Base-by-base conservation (phyloP, 2,113 vertebrate species). In the Mus pahari region DNA sequence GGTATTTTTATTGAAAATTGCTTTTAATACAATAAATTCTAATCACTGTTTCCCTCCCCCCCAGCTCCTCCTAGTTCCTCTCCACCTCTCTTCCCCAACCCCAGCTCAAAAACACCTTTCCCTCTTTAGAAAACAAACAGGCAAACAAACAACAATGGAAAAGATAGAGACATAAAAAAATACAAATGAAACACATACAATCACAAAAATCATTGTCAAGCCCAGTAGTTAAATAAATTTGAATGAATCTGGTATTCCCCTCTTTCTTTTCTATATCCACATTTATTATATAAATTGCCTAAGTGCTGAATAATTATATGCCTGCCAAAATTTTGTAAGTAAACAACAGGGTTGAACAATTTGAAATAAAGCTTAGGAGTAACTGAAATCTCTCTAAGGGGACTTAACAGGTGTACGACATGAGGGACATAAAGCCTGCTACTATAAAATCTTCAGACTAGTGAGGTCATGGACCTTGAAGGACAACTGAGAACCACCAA, bases 291-390 rank as follows among this genome's bases (percentile, higher is more conserved):
- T 14, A 94, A 82, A 7, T 68, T 55, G 62, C 4, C 5, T 13
- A 24, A n/a, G 36, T n/a, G 60, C n/a, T 87, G 5, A 94, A 66
- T 89, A 70, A 81, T 58, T 94, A 2, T 90, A 42, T 92, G 66
- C 5, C 39, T 70, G n/a, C 55, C 45, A 78, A 82, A 84, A 60
- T 60, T 42, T 87, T 55, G 11, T 84, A 39, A 83, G 20, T 87
- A 45, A 53, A 9, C 26, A 78, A 2, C 31, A 94, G 7, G 4
- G n/a, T 6, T 64, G 16, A 91, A 70, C 9, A 81, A 60, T 39
- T 13, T 26, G 2, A 92, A 82, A 81, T 55, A 4, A 81, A 55
- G 9, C 19, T 55, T 81, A 79, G 9, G 31, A 79, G 31, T 79
- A 78, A 50, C 75, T 50, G 16, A 50, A 50, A 19, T 78, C 8